Conservation (phyloP, 2,888 invertebrate species). For the Trachelus stipa region DNA sequence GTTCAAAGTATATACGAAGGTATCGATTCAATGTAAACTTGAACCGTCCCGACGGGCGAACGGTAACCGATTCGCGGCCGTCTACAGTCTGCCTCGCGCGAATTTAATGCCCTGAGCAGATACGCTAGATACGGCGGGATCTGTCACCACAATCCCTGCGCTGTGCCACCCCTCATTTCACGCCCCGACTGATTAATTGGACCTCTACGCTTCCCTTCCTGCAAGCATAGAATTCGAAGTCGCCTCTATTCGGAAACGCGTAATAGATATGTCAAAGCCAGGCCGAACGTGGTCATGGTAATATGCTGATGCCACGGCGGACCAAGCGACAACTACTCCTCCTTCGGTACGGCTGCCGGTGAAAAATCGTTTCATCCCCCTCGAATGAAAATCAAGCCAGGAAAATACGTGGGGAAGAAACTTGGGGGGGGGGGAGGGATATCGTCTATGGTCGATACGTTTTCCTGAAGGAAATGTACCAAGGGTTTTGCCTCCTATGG, state of each 20-base stretch:
- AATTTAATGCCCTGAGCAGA: slow-evolving; percentile 53
- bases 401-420: neutral
- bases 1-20: neutral
- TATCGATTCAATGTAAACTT: slow-evolving; percentile 39
- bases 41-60: slow-evolving; percentile 37
- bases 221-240: slow-evolving; percentile 57
- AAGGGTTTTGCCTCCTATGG: neutral
- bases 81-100: slow-evolving; percentile 33
- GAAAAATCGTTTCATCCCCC: slow-evolving; percentile 3
- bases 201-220: slow-evolving; percentile 46
- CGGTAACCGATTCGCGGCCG: slow-evolving; percentile 41
- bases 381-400: neutral
- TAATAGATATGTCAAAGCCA: slow-evolving; percentile 66
- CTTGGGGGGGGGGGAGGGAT: neutral
- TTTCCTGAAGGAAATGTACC: neutral
- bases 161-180: slow-evolving; percentile 55
- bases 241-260: slow-evolving; percentile 60
- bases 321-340: slow-evolving; percentile 21
- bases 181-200: slow-evolving; percentile 64
- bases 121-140: slow-evolving; percentile 56
- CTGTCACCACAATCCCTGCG: slow-evolving; percentile 60
- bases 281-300: slow-evolving; percentile 58
- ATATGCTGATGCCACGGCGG: slow-evolving; percentile 52
- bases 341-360: slow-evolving; percentile 7
- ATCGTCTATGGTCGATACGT: neutral